Conservation (phyloP, 1,140 invertebrate genomes). For the Brachionus angularis region DNA sequence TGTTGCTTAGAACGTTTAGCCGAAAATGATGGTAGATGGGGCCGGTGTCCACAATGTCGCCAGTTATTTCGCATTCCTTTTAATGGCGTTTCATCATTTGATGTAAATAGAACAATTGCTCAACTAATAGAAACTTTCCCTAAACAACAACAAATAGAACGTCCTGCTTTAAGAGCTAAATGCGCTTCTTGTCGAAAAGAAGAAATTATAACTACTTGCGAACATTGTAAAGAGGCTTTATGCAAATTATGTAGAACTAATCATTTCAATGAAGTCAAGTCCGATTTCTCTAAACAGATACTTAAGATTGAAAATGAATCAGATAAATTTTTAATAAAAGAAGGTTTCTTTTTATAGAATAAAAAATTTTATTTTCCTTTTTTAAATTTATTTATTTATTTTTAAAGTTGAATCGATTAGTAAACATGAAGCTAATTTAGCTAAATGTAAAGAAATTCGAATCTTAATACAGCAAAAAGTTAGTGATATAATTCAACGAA, state of each 20-base stretch:
- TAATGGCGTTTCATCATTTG: slow-evolving; percentile 30
- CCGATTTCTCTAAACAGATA: neutral
- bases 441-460: slow-evolving; percentile 24
- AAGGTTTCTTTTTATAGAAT: neutral
- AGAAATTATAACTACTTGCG: slow-evolving; percentile 21
- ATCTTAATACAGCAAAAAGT: slow-evolving; percentile 36
- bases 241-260: slow-evolving; percentile 24
- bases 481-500: neutral
- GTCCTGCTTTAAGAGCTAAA: slow-evolving; percentile 30
- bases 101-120: slow-evolving; percentile 44
- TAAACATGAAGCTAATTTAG: slow-evolving; percentile 31
- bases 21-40: slow-evolving; percentile 37
- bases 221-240: slow-evolving; percentile 41
- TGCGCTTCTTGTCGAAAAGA: slow-evolving; percentile 28
- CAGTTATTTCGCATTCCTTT: slow-evolving; percentile 39
- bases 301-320: slow-evolving; percentile 27
- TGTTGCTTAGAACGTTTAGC: slow-evolving; percentile 31
- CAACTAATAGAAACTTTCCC: slow-evolving; percentile 32
- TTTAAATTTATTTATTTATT: too few relatives aligned
- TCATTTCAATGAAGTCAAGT: slow-evolving; percentile 31
- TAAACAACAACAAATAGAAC: neutral
- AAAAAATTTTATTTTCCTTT: neutral
- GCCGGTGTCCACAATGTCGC: slow-evolving; percentile 44
- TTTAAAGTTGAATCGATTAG: slow-evolving; percentile 5
- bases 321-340: slow-evolving; percentile 32